phyloP scores from a whole-genome alignment of 2,113 vertebrate genomes.

The Barbus barbus region DNA sequence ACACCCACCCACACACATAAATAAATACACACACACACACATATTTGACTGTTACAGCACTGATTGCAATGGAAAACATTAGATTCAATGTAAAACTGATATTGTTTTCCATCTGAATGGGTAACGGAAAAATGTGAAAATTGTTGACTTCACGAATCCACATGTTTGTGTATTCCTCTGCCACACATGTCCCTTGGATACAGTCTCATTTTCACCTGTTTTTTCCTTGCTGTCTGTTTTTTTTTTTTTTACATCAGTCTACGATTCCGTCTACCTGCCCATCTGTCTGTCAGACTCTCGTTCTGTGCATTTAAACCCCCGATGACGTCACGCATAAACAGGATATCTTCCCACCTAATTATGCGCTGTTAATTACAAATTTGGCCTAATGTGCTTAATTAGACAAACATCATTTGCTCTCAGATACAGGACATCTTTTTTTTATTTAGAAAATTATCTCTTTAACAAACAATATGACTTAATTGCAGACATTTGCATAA shows the following conservation, averaged over 20 bases:
- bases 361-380: slow-evolving; percentile 66
- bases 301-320: slow-evolving; percentile 2
- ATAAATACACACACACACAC: background rate
- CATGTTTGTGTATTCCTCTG: background rate
- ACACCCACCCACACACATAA: background rate
- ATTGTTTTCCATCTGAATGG: too few relatives aligned
- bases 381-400: slow-evolving; percentile 66
- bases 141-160: background rate
- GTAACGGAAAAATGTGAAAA: background rate
- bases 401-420: slow-evolving; percentile 58
- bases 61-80: too few relatives aligned
- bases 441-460: slow-evolving; percentile 60
- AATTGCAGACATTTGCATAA: slow-evolving; percentile 69
- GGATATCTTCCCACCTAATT: slow-evolving; percentile 56
- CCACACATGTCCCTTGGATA: background rate
- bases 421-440: slow-evolving; percentile 49
- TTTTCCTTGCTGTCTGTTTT: background rate
- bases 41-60: background rate
- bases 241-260: background rate
- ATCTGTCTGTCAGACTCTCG: background rate
- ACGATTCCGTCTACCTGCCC: background rate
- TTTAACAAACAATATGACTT: slow-evolving; percentile 69
- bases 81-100: too few relatives aligned
- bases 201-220: background rate
- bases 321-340: slow-evolving; percentile 26